These are phyloP conservation scores for Pherbina coryleti DNA, from an alignment of 2,888 invertebrate genomes.

Conservation along the genomic window DNA sequence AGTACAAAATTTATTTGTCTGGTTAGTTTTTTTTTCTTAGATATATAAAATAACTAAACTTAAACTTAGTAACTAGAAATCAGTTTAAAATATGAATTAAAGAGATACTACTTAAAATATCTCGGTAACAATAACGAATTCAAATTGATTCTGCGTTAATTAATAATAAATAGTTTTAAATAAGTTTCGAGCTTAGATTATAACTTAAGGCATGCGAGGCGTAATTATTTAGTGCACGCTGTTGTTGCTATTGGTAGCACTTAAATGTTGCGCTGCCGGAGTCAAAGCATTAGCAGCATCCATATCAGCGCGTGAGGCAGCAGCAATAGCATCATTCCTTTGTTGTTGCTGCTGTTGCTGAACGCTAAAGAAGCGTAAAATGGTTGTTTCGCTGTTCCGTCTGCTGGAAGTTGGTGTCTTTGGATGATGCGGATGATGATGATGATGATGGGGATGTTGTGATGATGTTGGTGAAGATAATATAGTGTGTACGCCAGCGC, in stretches of 20 bases:
- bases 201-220: background rate
- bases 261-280: background rate
- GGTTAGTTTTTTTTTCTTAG: background rate
- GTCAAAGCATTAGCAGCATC: background rate
- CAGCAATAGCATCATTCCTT: background rate
- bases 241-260: background rate
- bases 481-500: conserved; percentile 28
- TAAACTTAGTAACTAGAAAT: background rate
- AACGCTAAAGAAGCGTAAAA: conserved; percentile 66
- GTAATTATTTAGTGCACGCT: background rate
- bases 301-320: background rate
- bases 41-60: background rate
- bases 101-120: background rate
- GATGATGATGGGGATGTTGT: conserved; percentile 49
- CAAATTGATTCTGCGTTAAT: conserved; percentile 3
- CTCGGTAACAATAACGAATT: conserved; percentile 4
- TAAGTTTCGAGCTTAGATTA: conserved; percentile 1
- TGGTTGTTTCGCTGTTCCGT: conserved; percentile 67
- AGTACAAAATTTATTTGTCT: background rate
- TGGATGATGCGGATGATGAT: conserved; percentile 49
- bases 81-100: background rate
- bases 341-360: conserved; percentile 50
- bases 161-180: background rate
- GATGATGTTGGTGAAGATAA: conserved; percentile 50
- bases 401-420: conserved; percentile 66